Percentiles rank a stretch among this genome's conserved stretches.
Evolutionary conservation across 2,888 invertebrate species (phyloP).

Genomic region (Drosophila nr. medialis): DNA sequence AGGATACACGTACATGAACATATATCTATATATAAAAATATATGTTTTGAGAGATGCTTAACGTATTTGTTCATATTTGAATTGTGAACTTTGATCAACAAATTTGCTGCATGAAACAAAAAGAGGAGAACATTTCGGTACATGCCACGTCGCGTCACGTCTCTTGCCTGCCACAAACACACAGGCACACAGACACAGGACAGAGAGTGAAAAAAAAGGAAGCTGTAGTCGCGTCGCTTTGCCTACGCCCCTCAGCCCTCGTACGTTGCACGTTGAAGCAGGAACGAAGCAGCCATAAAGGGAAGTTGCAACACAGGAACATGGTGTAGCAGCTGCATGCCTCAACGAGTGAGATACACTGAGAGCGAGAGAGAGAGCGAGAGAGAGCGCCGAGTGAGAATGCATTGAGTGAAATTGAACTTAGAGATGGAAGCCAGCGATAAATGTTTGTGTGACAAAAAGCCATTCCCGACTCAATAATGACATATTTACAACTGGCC

Average conservation of each 20-base stretch:
- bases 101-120: slow-evolving; percentile 26
- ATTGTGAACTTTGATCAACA: slow-evolving; percentile 50
- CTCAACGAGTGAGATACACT: not conserved
- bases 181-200: not conserved
- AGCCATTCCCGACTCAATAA: slow-evolving; percentile 3
- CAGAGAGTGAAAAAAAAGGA: slow-evolving; percentile 33
- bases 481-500: not conserved
- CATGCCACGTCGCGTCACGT: slow-evolving; percentile 24
- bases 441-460: slow-evolving; percentile 1
- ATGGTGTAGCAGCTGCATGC: slow-evolving; percentile 34
- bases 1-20: not conserved
- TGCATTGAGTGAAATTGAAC: slow-evolving; percentile 9
- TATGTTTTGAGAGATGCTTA: not conserved
- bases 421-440: not conserved
- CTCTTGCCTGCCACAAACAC: slow-evolving; percentile 9
- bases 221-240: slow-evolving; percentile 42
- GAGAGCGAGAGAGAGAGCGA: slow-evolving; percentile 7
- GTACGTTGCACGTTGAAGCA: slow-evolving; percentile 47
- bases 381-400: slow-evolving; percentile 8
- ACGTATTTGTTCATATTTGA: not conserved
- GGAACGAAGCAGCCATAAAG: slow-evolving; percentile 41
- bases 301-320: slow-evolving; percentile 56
- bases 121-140: slow-evolving; percentile 8
- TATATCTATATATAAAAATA: not conserved
- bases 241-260: slow-evolving; percentile 1